Evolutionary conservation across 2,113 vertebrate genomes (phyloP).

Genomic region (Plotosus lineatus): DNA sequence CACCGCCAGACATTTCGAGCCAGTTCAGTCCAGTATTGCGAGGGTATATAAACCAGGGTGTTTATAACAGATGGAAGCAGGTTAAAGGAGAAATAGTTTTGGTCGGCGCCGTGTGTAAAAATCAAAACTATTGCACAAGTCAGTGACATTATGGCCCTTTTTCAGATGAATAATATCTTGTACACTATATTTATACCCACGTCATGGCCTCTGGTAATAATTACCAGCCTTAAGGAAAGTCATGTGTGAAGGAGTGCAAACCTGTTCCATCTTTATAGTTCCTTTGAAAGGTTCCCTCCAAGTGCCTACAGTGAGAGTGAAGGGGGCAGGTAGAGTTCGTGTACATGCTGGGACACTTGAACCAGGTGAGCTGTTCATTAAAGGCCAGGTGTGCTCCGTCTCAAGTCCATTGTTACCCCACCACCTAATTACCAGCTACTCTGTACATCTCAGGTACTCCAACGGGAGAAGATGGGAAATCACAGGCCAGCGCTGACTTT

Average conservation of each 20-base stretch:
- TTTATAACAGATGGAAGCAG: background rate
- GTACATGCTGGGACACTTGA: conserved; percentile 31
- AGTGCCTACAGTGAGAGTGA: conserved; percentile 43
- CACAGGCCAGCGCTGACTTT: conserved; percentile 53
- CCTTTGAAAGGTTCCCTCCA: conserved; percentile 31
- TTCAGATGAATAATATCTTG: background rate
- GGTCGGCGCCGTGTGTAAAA: background rate
- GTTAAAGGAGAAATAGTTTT: background rate
- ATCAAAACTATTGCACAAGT: background rate
- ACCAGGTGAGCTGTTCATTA: conserved; percentile 68
- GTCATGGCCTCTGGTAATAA: conserved; percentile 9
- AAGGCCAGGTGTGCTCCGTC: conserved; percentile 64
- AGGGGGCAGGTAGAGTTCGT: background rate
- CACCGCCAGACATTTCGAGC: too few relatives aligned
- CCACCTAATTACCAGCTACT: conserved; percentile 58
- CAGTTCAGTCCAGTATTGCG: background rate
- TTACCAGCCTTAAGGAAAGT: conserved; percentile 13
- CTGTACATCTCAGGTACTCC: conserved; percentile 52
- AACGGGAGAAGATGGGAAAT: conserved; percentile 62
- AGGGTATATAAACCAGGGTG: background rate
- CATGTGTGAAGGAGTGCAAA: conserved; percentile 25
- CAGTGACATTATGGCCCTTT: background rate
- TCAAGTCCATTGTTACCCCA: conserved; percentile 48
- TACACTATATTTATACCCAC: background rate
- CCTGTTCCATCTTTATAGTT: conserved; percentile 38